phyloP scores from a whole-genome alignment of 2,888 invertebrate species.

The Hypomecis atomaria region DNA sequence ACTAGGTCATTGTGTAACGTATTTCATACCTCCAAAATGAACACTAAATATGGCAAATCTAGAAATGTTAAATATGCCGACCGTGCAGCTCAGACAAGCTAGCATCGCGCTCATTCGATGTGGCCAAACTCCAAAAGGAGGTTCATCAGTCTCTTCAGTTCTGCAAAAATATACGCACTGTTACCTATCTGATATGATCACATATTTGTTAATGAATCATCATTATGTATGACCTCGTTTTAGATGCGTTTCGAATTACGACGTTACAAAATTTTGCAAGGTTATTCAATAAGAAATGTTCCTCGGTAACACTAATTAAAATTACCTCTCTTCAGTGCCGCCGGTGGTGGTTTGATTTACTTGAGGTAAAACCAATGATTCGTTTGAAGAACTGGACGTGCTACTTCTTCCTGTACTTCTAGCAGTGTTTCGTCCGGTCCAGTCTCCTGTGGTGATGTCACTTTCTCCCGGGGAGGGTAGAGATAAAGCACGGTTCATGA shows the following conservation, averaged over 20 bases:
- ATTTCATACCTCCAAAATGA: conserved; percentile 89
- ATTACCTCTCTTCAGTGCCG: conserved; percentile 73
- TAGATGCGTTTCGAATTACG: conserved; percentile 36
- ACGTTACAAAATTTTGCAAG: conserved; percentile 41
- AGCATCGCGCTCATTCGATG: conserved; percentile 89
- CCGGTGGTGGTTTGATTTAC: conserved; percentile 56
- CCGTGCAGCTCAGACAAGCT: conserved; percentile 93
- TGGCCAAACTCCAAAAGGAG: conserved; percentile 78
- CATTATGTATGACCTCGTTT: conserved; percentile 54
- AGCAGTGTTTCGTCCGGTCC: conserved; percentile 71
- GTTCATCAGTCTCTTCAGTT: conserved; percentile 76
- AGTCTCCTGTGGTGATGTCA: conserved; percentile 70
- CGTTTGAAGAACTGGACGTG: conserved; percentile 74
- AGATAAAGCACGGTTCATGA: conserved; percentile 76
- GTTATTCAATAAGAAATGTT: conserved; percentile 35
- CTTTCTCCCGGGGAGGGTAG: conserved; percentile 77
- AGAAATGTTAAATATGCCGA: conserved; percentile 95
- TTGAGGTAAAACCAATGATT: conserved; percentile 65
- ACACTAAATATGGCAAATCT: conserved; percentile 94
- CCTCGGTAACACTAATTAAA: conserved; percentile 12
- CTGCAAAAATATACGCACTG: conserved; percentile 50
- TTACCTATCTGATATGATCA: conserved; percentile 15
- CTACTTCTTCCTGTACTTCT: conserved; percentile 70
- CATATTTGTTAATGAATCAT: conserved; percentile 44
- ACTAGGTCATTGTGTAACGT: conserved; percentile 40